phyloP scores from a whole-genome alignment of 2,888 invertebrate genomes.

The Dryobota labecula region DNA sequence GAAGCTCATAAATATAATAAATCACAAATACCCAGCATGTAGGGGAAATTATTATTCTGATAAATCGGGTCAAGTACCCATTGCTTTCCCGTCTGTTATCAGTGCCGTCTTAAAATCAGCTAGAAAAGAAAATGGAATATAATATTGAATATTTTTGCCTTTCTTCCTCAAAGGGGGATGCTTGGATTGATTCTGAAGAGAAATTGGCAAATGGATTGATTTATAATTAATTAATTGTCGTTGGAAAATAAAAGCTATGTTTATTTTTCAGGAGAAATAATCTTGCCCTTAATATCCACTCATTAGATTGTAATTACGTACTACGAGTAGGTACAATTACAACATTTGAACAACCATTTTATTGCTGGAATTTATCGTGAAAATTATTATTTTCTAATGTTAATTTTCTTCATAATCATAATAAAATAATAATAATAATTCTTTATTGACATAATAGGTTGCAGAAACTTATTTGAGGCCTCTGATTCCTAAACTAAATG shows the following conservation, averaged over 20 bases:
- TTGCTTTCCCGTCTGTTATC: conserved; percentile 41
- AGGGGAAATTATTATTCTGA: conserved; percentile 40
- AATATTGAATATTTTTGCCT: conserved; percentile 13
- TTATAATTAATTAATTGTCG: background rate
- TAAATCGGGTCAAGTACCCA: conserved; percentile 60
- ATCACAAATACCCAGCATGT: conserved; percentile 5
- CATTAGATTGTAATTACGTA: background rate
- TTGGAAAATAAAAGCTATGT: background rate
- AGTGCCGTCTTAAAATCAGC: conserved; percentile 12
- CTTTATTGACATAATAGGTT: too few relatives aligned
- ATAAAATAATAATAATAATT: too few relatives aligned
- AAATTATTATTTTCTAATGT: background rate
- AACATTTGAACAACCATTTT: background rate
- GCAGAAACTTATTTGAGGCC: too few relatives aligned
- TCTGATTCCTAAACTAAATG: too few relatives aligned
- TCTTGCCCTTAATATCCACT: background rate
- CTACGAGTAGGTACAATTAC: too few relatives aligned
- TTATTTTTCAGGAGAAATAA: background rate
- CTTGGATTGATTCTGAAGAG: conserved; percentile 2
- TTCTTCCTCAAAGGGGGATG: conserved; percentile 22
- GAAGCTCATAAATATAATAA: conserved; percentile 44
- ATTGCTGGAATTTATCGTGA: background rate
- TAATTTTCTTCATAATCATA: too few relatives aligned
- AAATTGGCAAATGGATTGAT: conserved; percentile 1
- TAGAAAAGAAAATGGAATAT: conserved; percentile 15